phyloP scores from a whole-genome alignment of 1,140 invertebrate species.

The Hyphantria cunea region DNA sequence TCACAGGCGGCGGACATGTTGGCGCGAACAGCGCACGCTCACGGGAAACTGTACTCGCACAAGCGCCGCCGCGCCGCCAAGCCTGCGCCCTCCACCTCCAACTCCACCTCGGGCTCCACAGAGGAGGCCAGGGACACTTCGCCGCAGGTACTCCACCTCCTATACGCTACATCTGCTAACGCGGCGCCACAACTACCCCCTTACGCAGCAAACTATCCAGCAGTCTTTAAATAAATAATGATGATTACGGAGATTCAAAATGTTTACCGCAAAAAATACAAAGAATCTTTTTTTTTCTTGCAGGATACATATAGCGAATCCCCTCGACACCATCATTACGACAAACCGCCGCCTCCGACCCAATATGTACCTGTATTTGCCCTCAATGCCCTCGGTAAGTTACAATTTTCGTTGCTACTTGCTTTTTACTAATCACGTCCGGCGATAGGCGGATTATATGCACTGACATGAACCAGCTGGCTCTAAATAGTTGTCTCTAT shows the following conservation, averaged over 20 bases:
- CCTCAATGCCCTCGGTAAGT: slow-evolving; percentile 64
- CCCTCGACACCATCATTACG: slow-evolving; percentile 64
- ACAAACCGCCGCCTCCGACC: slow-evolving; percentile 55
- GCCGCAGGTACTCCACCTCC: slow-evolving; percentile 53
- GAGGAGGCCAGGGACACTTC: slow-evolving; percentile 63
- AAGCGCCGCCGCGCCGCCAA: slow-evolving; percentile 65
- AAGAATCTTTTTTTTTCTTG: neutral
- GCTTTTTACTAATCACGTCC: neutral
- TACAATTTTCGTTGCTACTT: neutral
- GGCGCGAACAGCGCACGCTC: slow-evolving; percentile 35
- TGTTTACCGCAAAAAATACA: no score
- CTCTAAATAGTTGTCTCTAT: no score
- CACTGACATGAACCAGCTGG: no score
- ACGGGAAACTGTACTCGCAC: slow-evolving; percentile 54
- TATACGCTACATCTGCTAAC: neutral
- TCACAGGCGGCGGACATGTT: slow-evolving; percentile 46
- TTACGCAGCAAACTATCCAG: no score
- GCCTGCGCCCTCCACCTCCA: slow-evolving; percentile 48
- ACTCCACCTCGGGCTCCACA: slow-evolving; percentile 42
- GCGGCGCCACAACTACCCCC: no score
- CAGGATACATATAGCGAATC: slow-evolving; percentile 73
- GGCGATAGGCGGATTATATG: no score
- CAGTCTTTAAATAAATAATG: no score
- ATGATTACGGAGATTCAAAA: no score
- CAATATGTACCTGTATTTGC: slow-evolving; percentile 72